Base-by-base conservation (phyloP, 2,888 invertebrate species). In the Fissipunctia ypsillon region DNA sequence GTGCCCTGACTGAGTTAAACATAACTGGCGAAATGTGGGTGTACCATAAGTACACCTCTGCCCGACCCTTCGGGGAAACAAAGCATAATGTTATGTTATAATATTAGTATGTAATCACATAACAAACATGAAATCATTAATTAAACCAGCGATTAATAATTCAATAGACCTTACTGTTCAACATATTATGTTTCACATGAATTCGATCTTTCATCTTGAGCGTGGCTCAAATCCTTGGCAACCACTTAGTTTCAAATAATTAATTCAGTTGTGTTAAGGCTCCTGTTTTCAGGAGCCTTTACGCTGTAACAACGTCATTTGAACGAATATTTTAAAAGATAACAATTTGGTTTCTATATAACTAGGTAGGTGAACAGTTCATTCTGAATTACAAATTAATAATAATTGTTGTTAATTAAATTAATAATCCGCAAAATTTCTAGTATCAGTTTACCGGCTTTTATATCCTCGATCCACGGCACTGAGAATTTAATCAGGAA, bases 201-300 rank as follows among this genome's bases (percentile, higher is more conserved):
- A 52, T 35, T 22, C n/a, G n/a, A n/a, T n/a, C n/a, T n/a, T n/a
- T n/a, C n/a, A 45, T 41, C 54, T 52, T 12, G 35, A 45, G 16
- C 2, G 12, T 41, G 6, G 22, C 43, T 25, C 10, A 45, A 76
- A 76, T 76, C 38, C 25, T 64, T 31, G 28, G 64, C 52, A 45
- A 41, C 31, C 64, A 59, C 31, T 64, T 41, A 64, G 28, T 59
- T 64, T 52, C 41, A 54, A 71, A 78, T 78, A 48, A 60, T 64
- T 52, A 48, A 76, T 64, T 48, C 59, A 52, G 25, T 45, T 45
- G 45, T 45, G 9, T 45, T 25, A n/a, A n/a, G n/a, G n/a, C n/a
- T n/a, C n/a, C n/a, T n/a, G n/a, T n/a, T n/a, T n/a, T n/a, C n/a
- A n/a, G n/a, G n/a, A n/a, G n/a, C n/a, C n/a, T n/a, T n/a, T n/a